Percentiles rank a stretch among this genome's conserved stretches.
These are phyloP conservation scores for Aplodontia rufa DNA, from an alignment of 2,113 vertebrate genomes.

Conservation along the genomic window DNA sequence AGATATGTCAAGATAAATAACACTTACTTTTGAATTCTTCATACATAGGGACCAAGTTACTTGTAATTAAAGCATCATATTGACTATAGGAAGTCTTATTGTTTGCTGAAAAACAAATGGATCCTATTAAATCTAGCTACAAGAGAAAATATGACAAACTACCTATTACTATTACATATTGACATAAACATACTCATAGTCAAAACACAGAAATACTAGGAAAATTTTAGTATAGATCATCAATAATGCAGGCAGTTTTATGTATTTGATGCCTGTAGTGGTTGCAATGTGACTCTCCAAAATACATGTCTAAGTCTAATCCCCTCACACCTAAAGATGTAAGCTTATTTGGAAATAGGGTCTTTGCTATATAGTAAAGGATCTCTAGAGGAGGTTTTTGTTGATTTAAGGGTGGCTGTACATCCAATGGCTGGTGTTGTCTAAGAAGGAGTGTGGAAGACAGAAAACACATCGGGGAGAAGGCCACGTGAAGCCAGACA, in stretches of 20 bases:
- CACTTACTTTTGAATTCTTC: conserved; percentile 90
- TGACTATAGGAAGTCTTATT: conserved; percentile 81
- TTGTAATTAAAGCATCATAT: conserved; percentile 91
- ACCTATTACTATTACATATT: background rate
- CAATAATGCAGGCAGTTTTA: background rate
- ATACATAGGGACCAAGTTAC: conserved; percentile 94
- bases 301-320: background rate
- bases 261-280: background rate
- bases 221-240: background rate
- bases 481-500: background rate
- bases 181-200: background rate
- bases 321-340: background rate
- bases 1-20: background rate
- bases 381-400: background rate
- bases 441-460: background rate
- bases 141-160: background rate
- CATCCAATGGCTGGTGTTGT: background rate
- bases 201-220: background rate
- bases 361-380: background rate
- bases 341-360: background rate
- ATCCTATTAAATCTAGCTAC: background rate
- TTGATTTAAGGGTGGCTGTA: background rate
- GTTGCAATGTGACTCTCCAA: background rate
- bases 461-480: background rate
- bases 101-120: conserved; percentile 83